phyloP scores from a whole-genome alignment of 2,797 vertebrate genomes.

The Pipistrellus kuhlii region DNA sequence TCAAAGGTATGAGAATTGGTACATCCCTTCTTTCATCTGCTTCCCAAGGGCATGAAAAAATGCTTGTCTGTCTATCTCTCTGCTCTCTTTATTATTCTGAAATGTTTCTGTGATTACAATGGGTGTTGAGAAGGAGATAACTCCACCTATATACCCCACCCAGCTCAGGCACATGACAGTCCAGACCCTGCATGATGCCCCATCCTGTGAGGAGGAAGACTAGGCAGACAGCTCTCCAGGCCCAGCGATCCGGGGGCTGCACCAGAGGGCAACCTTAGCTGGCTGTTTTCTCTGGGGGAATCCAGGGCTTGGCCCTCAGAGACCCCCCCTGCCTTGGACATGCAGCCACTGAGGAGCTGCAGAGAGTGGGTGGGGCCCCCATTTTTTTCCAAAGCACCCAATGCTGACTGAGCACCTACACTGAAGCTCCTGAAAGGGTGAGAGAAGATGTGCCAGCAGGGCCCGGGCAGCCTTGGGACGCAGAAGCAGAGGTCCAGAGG shows the following conservation, averaged over 20 bases:
- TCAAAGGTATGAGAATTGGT: background rate
- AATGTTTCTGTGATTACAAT: background rate
- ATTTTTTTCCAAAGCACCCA: background rate
- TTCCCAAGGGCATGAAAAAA: background rate
- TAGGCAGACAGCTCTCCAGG: background rate
- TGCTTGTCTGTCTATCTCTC: background rate
- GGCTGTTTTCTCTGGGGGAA: background rate
- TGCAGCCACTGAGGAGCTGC: background rate
- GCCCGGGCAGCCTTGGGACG: rapidly evolving
- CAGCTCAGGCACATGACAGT: background rate
- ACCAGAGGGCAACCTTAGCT: background rate
- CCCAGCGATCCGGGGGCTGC: background rate
- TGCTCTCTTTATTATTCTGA: background rate
- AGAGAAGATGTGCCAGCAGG: background rate
- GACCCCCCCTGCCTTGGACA: background rate
- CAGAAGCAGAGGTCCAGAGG: background rate
- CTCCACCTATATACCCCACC: background rate
- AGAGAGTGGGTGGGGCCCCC: background rate
- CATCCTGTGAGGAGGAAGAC: background rate
- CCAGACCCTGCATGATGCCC: background rate
- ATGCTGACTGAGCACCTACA: background rate
- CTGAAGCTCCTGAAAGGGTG: background rate
- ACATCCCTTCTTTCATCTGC: background rate
- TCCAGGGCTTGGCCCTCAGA: background rate
- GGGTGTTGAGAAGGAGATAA: background rate